These are phyloP conservation scores for Gasterosteus nipponicus DNA, from an alignment of 2,113 vertebrate species.

Conservation along the genomic window DNA sequence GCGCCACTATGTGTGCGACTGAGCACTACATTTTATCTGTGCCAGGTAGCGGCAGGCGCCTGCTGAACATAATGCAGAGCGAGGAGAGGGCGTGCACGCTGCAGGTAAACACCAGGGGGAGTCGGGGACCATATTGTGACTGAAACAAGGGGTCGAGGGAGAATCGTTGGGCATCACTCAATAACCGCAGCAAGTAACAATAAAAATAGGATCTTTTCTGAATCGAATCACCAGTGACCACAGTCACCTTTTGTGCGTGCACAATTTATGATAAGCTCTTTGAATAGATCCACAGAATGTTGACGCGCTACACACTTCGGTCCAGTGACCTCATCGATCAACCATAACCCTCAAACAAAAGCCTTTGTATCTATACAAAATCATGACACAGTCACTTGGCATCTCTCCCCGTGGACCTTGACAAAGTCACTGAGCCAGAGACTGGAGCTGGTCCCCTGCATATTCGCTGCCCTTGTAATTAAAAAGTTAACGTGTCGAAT, in stretches of 20 bases:
- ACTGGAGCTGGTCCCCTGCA: neutral
- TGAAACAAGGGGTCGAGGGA: neutral
- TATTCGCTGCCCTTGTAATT: neutral
- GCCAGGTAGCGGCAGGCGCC: neutral
- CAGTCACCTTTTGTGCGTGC: neutral
- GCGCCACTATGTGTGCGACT: neutral
- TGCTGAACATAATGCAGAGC: neutral
- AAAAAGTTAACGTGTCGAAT: neutral
- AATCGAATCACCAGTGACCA: neutral
- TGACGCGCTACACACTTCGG: neutral
- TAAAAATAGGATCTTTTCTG: neutral
- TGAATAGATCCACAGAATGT: too few species aligned
- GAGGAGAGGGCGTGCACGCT: neutral
- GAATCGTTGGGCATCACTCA: neutral
- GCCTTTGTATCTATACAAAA: neutral
- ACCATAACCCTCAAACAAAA: neutral
- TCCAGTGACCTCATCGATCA: neutral
- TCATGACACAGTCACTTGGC: neutral
- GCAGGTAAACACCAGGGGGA: conserved; percentile 51
- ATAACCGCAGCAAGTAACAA: neutral
- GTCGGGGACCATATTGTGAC: neutral
- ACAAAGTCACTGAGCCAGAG: neutral
- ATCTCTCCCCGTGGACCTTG: neutral
- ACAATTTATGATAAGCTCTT: neutral
- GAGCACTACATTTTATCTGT: conserved; percentile 1